Evolutionary conservation across 37 sponge, comb jelly and placozoan species (phyloP).

Genomic region (Cladorhizidae sp.): DNA sequence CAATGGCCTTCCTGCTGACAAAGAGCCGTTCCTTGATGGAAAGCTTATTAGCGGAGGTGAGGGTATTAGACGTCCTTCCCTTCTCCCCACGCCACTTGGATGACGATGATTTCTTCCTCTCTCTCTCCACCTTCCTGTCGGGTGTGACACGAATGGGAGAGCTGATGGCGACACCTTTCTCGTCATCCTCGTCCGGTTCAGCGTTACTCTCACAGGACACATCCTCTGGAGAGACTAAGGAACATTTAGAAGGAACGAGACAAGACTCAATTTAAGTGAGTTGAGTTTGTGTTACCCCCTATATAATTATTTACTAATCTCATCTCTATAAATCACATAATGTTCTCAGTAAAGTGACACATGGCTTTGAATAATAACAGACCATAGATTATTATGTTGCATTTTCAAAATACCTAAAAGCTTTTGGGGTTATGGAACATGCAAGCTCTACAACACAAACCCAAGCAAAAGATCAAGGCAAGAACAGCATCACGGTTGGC

Average conservation of each 20-base stretch:
- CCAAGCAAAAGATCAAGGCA: too few relatives aligned
- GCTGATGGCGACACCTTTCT: conserved; percentile 5
- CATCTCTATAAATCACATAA: too few relatives aligned
- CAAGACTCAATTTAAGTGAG: too few relatives aligned
- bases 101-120: background rate
- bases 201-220: background rate
- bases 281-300: too few relatives aligned
- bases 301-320: too few relatives aligned
- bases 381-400: too few relatives aligned
- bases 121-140: background rate
- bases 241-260: background rate
- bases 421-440: too few relatives aligned
- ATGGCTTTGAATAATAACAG: too few relatives aligned
- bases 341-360: too few relatives aligned
- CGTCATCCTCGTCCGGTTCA: background rate
- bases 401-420: too few relatives aligned
- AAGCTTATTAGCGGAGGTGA: background rate
- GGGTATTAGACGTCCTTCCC: background rate
- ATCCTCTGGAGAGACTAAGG: conserved; percentile 6
- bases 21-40: conserved; percentile 35
- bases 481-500: too few relatives aligned
- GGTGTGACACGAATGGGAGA: conserved; percentile 41
- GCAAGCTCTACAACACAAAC: too few relatives aligned
- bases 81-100: background rate
- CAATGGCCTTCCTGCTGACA: conserved; percentile 39